Evolutionary conservation across 1,140 invertebrate genomes (phyloP).

Genomic region (Phymastichus coffea): DNA sequence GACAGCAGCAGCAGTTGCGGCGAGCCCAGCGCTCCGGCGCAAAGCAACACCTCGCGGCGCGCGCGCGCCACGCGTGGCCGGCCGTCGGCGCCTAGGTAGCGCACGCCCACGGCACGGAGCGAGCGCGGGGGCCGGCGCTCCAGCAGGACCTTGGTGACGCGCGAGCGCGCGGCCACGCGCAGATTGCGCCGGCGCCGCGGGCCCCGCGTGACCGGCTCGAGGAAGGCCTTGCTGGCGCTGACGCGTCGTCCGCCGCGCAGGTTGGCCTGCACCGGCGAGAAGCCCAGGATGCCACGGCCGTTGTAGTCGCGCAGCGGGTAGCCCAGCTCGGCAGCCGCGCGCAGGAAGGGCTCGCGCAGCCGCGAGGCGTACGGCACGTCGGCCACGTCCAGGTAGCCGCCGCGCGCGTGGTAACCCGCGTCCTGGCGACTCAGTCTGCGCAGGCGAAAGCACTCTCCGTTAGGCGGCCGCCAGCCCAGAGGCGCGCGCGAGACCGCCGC

Average conservation of each 20-base stretch:
- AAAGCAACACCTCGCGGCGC: slow-evolving; percentile 61
- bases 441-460: neutral
- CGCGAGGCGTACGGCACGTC: slow-evolving; percentile 64
- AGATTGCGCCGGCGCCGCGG: slow-evolving; percentile 68
- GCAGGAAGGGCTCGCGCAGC: slow-evolving; percentile 60
- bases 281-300: slow-evolving; percentile 60
- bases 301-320: slow-evolving; percentile 61
- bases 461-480: neutral
- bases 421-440: slow-evolving; percentile 22
- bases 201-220: slow-evolving; percentile 64
- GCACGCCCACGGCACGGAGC: slow-evolving; percentile 66
- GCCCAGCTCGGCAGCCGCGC: slow-evolving; percentile 60
- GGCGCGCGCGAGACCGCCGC: slow-evolving; percentile 22
- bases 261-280: slow-evolving; percentile 70
- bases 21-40: slow-evolving; percentile 61
- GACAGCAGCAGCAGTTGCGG: slow-evolving; percentile 66
- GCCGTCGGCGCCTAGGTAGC: slow-evolving; percentile 58
- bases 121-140: slow-evolving; percentile 61
- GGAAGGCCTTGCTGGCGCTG: slow-evolving; percentile 70
- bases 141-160: slow-evolving; percentile 68
- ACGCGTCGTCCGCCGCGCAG: slow-evolving; percentile 68
- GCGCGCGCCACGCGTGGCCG: slow-evolving; percentile 45
- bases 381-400: slow-evolving; percentile 70
- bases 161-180: slow-evolving; percentile 66
- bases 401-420: slow-evolving; percentile 65